Evolutionary conservation across 2,888 invertebrate species (phyloP).

Genomic region (Orchesella flavescens): DNA sequence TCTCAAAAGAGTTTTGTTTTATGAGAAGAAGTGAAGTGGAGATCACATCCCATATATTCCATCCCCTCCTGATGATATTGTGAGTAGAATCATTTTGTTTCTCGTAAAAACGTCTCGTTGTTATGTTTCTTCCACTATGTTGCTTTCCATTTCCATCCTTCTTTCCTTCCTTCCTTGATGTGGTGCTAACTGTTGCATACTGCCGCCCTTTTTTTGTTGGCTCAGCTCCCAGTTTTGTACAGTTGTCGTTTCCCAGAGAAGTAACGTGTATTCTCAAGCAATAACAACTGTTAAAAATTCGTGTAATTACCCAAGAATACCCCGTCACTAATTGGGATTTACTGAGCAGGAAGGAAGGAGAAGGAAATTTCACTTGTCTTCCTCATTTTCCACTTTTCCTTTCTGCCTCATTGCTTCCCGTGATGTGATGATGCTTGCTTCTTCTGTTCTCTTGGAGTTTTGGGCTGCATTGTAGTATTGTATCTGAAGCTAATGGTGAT

Average conservation of each 20-base stretch:
- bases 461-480: too few relatives aligned
- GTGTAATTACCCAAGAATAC: constrained; percentile 99
- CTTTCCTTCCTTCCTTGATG: not conserved
- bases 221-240: constrained; percentile 10
- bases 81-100: not conserved
- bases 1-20: not conserved
- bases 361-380: constrained; percentile 33
- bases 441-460: too few relatives aligned
- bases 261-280: constrained; percentile 99
- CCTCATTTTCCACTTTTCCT: constrained; percentile 32
- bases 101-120: not conserved
- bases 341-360: constrained; percentile 30
- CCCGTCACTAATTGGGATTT: constrained; percentile 70
- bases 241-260: constrained; percentile 75
- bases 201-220: not conserved
- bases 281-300: constrained; percentile 86
- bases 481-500: not conserved
- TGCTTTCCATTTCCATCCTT: constrained; percentile 40
- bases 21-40: not conserved
- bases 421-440: too few relatives aligned
- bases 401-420: not conserved
- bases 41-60: too few relatives aligned
- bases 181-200: not conserved
- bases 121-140: constrained; percentile 36
- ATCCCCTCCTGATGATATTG: constrained; percentile 22